Evolutionary conservation across 2,797 vertebrate genomes (phyloP).

Genomic region (Sparus aurata): DNA sequence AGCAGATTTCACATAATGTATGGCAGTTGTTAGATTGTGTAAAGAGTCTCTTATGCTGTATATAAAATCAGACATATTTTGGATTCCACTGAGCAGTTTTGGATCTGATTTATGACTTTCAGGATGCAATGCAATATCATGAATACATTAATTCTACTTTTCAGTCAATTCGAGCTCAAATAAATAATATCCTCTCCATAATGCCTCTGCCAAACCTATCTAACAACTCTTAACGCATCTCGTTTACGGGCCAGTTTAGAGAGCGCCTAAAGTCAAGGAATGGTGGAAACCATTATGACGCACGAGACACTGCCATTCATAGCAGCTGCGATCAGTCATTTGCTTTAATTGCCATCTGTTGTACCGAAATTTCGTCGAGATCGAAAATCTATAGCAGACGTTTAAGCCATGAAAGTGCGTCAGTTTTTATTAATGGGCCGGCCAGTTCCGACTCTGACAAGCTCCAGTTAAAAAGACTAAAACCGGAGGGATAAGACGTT

Average conservation of each 20-base stretch:
- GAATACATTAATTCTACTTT: neutral
- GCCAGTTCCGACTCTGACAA: constrained; percentile 21
- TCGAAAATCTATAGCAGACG: neutral
- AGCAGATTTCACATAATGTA: constrained; percentile 18
- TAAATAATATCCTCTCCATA: neutral
- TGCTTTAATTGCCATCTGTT: constrained; percentile 38
- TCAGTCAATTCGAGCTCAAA: neutral
- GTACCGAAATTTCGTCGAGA: constrained; percentile 11
- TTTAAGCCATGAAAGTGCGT: neutral
- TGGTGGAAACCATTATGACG: neutral
- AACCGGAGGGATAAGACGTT: constrained; percentile 29
- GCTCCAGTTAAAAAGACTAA: constrained; percentile 9
- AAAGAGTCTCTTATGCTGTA: neutral
- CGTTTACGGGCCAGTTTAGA: constrained; percentile 28
- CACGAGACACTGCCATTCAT: constrained; percentile 19
- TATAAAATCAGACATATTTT: constrained; percentile 1
- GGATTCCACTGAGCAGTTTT: neutral
- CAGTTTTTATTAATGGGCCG: constrained; percentile 28
- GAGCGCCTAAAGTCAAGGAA: constrained; percentile 36
- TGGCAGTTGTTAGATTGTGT: constrained; percentile 17
- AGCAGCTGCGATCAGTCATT: constrained; percentile 23
- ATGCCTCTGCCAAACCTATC: neutral
- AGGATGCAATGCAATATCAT: constrained; percentile 1
- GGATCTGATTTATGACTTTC: constrained; percentile 19
- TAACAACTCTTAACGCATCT: constrained; percentile 4